Evolutionary conservation across 2,113 vertebrate genomes (phyloP), one percentile per base, ranked within the genome.

Genomic region (Pagrus major): DNA sequence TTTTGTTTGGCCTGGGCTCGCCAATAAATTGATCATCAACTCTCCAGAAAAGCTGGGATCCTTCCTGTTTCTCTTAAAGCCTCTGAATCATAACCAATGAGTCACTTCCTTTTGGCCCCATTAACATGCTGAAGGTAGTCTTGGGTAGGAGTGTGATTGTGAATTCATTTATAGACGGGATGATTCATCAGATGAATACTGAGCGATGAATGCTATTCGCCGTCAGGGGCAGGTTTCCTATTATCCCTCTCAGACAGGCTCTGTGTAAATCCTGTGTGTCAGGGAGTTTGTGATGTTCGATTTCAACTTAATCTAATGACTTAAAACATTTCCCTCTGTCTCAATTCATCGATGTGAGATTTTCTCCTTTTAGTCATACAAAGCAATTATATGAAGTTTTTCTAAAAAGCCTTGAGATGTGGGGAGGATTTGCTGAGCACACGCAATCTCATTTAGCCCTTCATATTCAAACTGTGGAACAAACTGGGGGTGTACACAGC

Each of bases 131-230:
- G 85, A 82, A 87, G 74, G 89, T 87, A 67, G 54, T 77, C 77
- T 82, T 49, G 59, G 71, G 81, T 85, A 83, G 83, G 80, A 76
- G 83, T 84, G 73, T 63, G 86, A 89, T 83, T 88, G 75, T 84
- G 81, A 85, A 83, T 87, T 88, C 51, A 86, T 92, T 92, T 92
- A 91, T 83, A 85, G 81, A 77, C 27, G 0, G 23, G 49, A 21
- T 92, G 89, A 93, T 89, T 92, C 89, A 90, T 83, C 75, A 67
- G 21, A 85, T 78, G 77, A 89, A 84, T 75, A 47, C 42, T 49
- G 76, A 88, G 73, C 21, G 68, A 83, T 84, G 71, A 82, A 72
- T 84, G 84, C n/a, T 27, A 29, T 37, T 87, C 69, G 78, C 59
- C 82, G 82, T 61, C 41, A 44, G 71, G 51, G 69, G 74, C 61